Evolutionary conservation across 2,797 vertebrate genomes (phyloP).

Genomic region (Semotilus atromaculatus): DNA sequence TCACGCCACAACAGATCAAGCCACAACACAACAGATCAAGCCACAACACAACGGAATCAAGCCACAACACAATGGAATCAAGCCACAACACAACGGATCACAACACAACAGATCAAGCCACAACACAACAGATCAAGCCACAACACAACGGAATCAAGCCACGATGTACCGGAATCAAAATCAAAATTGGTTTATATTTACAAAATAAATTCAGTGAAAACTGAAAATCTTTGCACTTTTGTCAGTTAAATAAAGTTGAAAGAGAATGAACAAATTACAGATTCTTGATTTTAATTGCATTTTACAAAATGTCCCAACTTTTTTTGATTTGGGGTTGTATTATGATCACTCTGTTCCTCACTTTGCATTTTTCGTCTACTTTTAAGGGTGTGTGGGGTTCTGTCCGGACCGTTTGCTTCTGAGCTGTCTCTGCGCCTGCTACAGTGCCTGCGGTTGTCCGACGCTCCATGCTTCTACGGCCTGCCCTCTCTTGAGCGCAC

Average conservation of each 20-base stretch:
- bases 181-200: not conserved
- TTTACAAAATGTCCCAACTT: not conserved
- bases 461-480: constrained; percentile 93
- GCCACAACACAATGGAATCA: too few species aligned
- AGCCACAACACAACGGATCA: too few species aligned
- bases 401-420: constrained; percentile 84
- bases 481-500: constrained; percentile 93
- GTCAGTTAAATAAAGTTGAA: not conserved
- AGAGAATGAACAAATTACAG: not conserved
- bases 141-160: too few species aligned
- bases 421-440: constrained; percentile 90
- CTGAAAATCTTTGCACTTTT: not conserved
- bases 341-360: not conserved
- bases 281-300: not conserved
- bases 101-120: too few species aligned
- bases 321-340: not conserved
- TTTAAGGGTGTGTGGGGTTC: constrained; percentile 83
- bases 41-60: too few species aligned
- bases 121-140: fast-evolving
- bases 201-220: not conserved
- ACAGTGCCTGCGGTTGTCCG: constrained; percentile 88
- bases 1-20: too few species aligned
- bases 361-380: constrained; percentile 49
- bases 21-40: too few species aligned
- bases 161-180: not conserved